Evolutionary conservation across 2,113 vertebrate species (phyloP).

Genomic region (Oceanites oceanicus): DNA sequence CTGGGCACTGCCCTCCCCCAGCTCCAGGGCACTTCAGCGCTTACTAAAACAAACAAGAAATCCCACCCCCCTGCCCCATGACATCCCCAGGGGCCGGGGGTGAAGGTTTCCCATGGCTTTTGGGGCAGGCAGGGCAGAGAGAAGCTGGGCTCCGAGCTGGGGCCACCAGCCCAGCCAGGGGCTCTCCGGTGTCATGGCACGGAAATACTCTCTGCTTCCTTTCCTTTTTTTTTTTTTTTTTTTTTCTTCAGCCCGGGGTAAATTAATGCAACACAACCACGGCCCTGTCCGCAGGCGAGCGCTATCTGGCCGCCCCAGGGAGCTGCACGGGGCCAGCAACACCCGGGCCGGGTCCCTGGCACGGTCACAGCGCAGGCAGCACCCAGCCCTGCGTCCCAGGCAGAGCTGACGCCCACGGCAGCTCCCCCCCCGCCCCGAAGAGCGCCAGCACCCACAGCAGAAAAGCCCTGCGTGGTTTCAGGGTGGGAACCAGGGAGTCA

Average conservation of each 20-base stretch:
- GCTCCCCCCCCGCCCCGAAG: not conserved
- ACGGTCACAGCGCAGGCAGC: fast-evolving
- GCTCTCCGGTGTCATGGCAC: not conserved
- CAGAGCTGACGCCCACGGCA: not conserved
- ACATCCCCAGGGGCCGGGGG: fast-evolving
- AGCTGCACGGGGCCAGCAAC: fast-evolving
- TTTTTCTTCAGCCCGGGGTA: not conserved
- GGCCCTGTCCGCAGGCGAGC: fast-evolving
- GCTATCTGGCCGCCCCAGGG: not conserved
- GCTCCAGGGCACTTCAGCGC: not conserved
- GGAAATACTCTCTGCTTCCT: not conserved
- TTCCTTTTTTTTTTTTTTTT: not conserved
- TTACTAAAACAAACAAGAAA: not conserved
- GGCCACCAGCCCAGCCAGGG: not conserved
- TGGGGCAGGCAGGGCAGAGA: not conserved
- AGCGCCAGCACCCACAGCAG: not conserved
- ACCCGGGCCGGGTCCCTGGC: fast-evolving
- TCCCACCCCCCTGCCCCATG: fast-evolving
- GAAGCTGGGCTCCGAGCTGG: not conserved
- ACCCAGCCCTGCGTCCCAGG: too few species aligned
- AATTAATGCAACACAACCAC: fast-evolving
- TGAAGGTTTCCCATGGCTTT: not conserved
- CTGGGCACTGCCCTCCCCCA: fast-evolving
- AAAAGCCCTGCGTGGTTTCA: fast-evolving
- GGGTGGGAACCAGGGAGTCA: fast-evolving